Conservation (phyloP, 2,113 vertebrate species). For the Pseudorectes ferrugineus region DNA sequence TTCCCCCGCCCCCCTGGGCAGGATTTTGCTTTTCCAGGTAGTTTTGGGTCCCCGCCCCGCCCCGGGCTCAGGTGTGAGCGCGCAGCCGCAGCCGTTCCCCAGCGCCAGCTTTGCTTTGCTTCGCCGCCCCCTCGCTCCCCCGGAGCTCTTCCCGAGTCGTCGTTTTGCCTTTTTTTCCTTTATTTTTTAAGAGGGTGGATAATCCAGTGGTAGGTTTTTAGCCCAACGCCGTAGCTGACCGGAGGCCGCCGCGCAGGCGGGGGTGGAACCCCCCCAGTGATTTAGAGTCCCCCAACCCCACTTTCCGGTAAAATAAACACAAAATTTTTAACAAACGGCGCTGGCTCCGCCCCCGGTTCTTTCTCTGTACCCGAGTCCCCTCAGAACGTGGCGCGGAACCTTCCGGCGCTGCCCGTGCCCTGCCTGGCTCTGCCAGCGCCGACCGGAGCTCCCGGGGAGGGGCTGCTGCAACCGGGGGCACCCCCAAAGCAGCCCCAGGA, state of each 20-base stretch:
- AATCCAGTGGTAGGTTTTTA: not conserved
- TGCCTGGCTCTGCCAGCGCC: fast-evolving
- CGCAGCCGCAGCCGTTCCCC: not conserved
- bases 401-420: not conserved
- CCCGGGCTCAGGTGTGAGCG: not conserved
- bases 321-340: not conserved
- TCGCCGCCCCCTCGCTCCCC: not conserved
- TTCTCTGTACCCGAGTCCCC: not conserved
- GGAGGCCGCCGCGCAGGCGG: not conserved
- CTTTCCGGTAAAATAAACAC: not conserved
- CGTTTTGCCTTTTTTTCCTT: not conserved
- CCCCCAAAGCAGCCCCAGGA: fast-evolving
- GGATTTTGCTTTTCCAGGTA: conserved; percentile 15
- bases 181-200: not conserved
- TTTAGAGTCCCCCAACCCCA: not conserved
- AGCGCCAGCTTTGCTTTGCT: conserved; percentile 27
- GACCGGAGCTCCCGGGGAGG: fast-evolving
- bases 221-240: not conserved
- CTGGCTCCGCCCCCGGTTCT: not conserved
- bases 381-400: fast-evolving
- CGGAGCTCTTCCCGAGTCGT: not conserved
- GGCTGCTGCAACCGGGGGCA: not conserved
- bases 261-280: not conserved
- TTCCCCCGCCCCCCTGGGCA: not conserved
- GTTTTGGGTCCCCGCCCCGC: conserved; percentile 2